Evolutionary conservation across 2,113 vertebrate genomes (phyloP).

Genomic region (Conger conger): DNA sequence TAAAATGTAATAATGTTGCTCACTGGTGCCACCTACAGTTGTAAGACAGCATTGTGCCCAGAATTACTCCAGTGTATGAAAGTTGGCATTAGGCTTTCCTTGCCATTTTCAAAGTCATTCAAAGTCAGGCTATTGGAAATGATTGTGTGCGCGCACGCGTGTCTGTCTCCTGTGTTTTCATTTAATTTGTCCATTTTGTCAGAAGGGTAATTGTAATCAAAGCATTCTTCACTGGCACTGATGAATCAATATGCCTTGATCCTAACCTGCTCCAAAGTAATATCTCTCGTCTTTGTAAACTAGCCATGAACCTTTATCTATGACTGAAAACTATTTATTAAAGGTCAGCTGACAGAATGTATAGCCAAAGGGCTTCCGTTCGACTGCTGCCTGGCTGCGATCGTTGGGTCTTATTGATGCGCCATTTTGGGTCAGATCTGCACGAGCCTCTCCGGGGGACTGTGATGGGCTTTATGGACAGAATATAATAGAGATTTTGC

Average conservation of each 20-base stretch:
- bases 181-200: not conserved
- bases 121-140: not conserved
- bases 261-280: not conserved
- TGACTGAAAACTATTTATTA: not conserved
- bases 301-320: not conserved
- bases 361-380: not conserved
- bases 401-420: not conserved
- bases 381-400: not conserved
- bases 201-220: not conserved
- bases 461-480: not conserved
- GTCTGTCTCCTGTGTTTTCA: not conserved
- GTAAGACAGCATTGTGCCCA: not conserved
- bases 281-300: not conserved
- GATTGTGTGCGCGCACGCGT: no score
- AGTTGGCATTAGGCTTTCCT: not conserved
- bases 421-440: not conserved
- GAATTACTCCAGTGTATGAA: not conserved
- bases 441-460: not conserved
- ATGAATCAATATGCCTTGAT: not conserved
- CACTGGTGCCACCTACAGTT: not conserved
- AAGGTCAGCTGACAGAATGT: not conserved
- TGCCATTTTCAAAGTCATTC: no score
- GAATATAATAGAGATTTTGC: slow-evolving; percentile 11
- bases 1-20: not conserved
- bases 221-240: not conserved